Evolutionary conservation across 2,888 invertebrate genomes (phyloP).

Genomic region (Lypha dubia): DNA sequence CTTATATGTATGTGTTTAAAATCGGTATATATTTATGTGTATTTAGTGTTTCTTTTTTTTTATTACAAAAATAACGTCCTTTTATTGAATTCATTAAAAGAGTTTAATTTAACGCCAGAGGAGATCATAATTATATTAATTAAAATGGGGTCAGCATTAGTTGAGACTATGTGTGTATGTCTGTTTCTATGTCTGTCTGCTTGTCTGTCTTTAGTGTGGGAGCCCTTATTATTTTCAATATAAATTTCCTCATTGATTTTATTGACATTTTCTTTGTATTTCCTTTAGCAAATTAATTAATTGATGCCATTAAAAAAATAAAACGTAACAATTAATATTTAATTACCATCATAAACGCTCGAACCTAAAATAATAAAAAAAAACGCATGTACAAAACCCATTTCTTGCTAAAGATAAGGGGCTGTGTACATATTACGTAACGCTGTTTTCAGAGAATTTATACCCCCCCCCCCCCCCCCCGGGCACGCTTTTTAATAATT

Average conservation of each 20-base stretch:
- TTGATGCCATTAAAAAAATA: constrained; percentile 29
- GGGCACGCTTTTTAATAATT: no score
- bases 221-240: constrained; percentile 13
- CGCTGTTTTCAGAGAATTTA: no score
- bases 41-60: background rate
- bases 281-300: constrained; percentile 27
- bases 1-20: background rate
- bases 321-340: background rate
- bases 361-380: no score
- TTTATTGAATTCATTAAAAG: constrained; percentile 60
- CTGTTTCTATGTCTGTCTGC: background rate
- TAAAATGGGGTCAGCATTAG: constrained; percentile 53
- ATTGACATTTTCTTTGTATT: background rate
- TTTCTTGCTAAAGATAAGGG: no score
- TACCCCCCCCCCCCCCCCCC: no score
- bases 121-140: constrained; percentile 57
- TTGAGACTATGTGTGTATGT: background rate
- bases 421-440: no score
- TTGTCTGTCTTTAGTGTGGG: background rate
- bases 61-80: background rate
- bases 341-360: background rate
- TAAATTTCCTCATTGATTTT: constrained; percentile 6
- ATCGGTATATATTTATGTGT: background rate
- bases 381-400: no score
- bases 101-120: constrained; percentile 54